Base-by-base conservation (phyloP, 2,888 invertebrate species). In the Hydroisotoma schaefferi region DNA sequence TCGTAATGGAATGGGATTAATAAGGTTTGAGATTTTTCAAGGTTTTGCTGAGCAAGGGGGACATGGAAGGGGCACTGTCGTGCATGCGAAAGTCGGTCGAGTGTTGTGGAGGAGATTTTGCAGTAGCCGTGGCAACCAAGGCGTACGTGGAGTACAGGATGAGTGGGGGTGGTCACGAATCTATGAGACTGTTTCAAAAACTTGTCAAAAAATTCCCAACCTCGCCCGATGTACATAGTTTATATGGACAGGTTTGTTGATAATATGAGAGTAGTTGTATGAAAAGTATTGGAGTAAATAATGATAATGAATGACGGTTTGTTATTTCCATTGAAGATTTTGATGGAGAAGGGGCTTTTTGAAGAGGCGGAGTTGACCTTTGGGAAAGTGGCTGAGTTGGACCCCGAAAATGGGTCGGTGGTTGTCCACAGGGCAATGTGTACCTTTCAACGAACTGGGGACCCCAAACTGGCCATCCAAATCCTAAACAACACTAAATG, bases 121-220 rank as follows among this genome's bases (percentile, higher is more conserved):
- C 90, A 2, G 85, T 93, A 75, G 90, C 91, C 2, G 86, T 84
- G 71, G 90, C 91, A 55, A 95, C 95, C 77, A 93, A 91, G 77
- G 89, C 90, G 75, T 94, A 92, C 78, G 87, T 88, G 33, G 8
- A 33, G 33, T 33, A 10, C 33, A 33, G 15, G 33, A 10, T 33
- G 33, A 15, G 8, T 15, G 15, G 33, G 8, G 8, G 8, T 15
- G 15, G 8, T 33, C 8, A 8, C 15, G 15, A 33, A 33, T 8
- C 33, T 15, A 33, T 33, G 8, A 3, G 81, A 64, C 84, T 85
- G 66, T 94, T 94, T 77, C 84, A 88, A 74, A 81, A 82, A 63
- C 85, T 88, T 20, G 81, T 90, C 27, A 83, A 87, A 57, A 85
- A 85, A 74, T 94, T 91, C 77, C 90, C 93, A 0, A 81, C 84